Base-by-base conservation (phyloP, 2,888 invertebrate genomes). In the Himalopsyche anomala region DNA sequence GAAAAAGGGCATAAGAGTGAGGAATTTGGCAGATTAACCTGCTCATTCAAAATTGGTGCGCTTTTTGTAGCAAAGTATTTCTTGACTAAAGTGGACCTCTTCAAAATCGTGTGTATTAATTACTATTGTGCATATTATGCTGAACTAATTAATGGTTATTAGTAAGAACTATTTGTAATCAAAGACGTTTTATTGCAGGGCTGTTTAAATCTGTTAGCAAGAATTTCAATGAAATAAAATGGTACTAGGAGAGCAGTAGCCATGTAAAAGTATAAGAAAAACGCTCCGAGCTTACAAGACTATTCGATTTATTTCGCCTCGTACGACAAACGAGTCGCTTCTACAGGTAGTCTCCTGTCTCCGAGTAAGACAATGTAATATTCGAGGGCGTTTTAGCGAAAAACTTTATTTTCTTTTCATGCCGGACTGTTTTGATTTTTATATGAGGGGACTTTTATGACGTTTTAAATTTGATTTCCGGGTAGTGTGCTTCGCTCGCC, bases 401-500 rank as follows among this genome's bases (percentile, higher is more conserved):
- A 19, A 62, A 62, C 28, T 62, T 62, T 62, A 19, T 19, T 62
- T 12, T 6, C 1, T 11, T 62, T 62, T 11, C 19, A 2, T 62
- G 28, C 62, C 19, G 62, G 62, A 62, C 62, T 62, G 62, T 62
- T 62, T 62, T 62, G 62, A 62, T 62, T 62, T 62, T 62, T 62
- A 62, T 62, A 11, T 62, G 9, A 62, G 19, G 62, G 62, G 62
- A 62, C 19, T 62, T 62, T 62, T 62, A 62, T 62, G 62, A 62
- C 62, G 6, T 62, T 62, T 62, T 19, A 28, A 62, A 62, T 62
- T 62, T 62, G 62, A 62, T 62, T 62, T 62, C 19, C 62, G 19
- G 62, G 19, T 62, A 62, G 62, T 11, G 62, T 62, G n/a, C 19
- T 62, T 19, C 19, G 8, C 62, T 62, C 28, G 62, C 19, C 62